Percentiles rank a stretch among this genome's conserved stretches.
Evolutionary conservation across 2,113 vertebrate genomes (phyloP).

Genomic region (Oncorhynchus mykiss): DNA sequence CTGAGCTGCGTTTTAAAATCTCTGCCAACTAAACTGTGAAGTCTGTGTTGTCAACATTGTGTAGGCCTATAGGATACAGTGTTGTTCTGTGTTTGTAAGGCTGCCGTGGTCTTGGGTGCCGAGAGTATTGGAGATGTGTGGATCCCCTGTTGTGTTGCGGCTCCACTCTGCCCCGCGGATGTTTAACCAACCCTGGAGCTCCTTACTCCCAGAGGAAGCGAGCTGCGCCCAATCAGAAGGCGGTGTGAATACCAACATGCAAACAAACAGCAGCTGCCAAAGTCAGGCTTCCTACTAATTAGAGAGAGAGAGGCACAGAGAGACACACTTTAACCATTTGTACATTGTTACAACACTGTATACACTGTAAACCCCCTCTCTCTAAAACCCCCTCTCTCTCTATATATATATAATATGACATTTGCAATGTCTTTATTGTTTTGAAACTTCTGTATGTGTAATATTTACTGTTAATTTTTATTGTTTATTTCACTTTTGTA

Average conservation of each 20-base stretch:
- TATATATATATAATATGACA: too few relatives aligned
- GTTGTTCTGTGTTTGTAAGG: neutral
- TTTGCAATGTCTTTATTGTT: too few relatives aligned
- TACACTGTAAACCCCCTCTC: too few relatives aligned
- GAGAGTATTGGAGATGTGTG: neutral
- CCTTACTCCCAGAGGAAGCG: slow-evolving; percentile 9
- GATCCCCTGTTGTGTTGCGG: neutral
- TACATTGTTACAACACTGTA: too few relatives aligned
- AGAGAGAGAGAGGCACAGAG: neutral
- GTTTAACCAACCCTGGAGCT: slow-evolving; percentile 56
- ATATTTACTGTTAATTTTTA: too few relatives aligned
- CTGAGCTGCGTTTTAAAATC: too few relatives aligned
- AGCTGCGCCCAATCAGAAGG: slow-evolving; percentile 36
- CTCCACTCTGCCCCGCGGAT: slow-evolving; percentile 50
- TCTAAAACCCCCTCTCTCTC: too few relatives aligned
- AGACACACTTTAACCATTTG: too few relatives aligned
- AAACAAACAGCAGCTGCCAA: slow-evolving; percentile 55
- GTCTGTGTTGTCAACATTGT: too few relatives aligned
- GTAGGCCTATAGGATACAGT: neutral
- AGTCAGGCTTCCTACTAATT: slow-evolving; percentile 38
- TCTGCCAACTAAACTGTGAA: too few relatives aligned
- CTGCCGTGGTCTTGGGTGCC: neutral
- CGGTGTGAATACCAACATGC: slow-evolving; percentile 45
- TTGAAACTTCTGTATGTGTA: too few relatives aligned
- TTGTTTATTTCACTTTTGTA: too few relatives aligned